Evolutionary conservation across 2,797 vertebrate genomes (phyloP).

Genomic region (Trematomus bernacchii): DNA sequence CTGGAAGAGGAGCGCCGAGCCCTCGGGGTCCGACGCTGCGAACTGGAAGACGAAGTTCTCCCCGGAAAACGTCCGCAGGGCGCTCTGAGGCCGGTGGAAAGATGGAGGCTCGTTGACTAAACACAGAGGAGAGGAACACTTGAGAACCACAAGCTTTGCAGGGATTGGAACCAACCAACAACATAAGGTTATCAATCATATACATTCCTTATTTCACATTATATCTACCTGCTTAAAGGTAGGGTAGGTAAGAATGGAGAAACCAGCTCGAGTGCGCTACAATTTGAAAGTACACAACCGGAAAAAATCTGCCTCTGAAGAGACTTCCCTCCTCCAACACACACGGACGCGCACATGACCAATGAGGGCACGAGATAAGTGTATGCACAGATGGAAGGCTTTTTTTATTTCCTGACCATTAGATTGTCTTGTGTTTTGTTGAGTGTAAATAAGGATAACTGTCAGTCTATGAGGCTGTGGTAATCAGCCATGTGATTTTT

Average conservation of each 20-base stretch:
- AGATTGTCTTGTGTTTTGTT: neutral
- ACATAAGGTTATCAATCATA: no score
- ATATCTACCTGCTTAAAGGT: no score
- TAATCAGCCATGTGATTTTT: slow-evolving; percentile 46
- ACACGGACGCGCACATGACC: no score
- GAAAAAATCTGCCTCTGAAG: no score
- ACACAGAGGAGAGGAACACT: slow-evolving; percentile 1
- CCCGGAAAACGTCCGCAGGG: slow-evolving; percentile 84
- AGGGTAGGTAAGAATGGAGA: no score
- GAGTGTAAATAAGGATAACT: slow-evolving; percentile 12
- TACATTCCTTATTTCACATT: no score
- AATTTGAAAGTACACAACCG: no score
- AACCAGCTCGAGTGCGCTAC: no score
- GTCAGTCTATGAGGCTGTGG: slow-evolving; percentile 14
- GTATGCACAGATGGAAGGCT: no score
- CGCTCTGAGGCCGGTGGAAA: slow-evolving; percentile 81
- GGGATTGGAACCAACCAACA: no score
- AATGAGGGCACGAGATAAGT: no score
- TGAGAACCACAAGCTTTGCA: neutral
- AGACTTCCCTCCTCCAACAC: no score
- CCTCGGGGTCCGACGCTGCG: slow-evolving; percentile 85
- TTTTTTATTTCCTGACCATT: neutral
- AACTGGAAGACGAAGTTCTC: slow-evolving; percentile 92
- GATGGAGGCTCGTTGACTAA: slow-evolving; percentile 84
- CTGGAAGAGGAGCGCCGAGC: slow-evolving; percentile 87